phyloP scores from a whole-genome alignment of 2,797 vertebrate genomes.

The Urophycis tenuis region DNA sequence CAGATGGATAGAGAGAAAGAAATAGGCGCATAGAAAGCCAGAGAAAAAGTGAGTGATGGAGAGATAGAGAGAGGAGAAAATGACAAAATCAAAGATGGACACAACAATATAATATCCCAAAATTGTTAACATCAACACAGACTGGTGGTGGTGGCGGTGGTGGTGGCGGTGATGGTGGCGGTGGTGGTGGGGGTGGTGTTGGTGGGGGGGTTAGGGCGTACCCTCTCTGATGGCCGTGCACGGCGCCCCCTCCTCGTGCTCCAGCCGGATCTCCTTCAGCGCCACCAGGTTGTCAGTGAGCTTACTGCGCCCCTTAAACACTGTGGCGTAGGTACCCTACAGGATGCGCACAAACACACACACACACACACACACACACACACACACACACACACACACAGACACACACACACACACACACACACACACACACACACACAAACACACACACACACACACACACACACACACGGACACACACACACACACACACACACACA shows the following conservation, averaged over 20 bases:
- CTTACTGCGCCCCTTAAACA: slow-evolving; percentile 98
- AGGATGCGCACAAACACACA: not conserved
- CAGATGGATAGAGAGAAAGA: too few species aligned
- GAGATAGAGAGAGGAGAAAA: not conserved
- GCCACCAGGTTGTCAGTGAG: slow-evolving; percentile 96
- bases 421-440: not conserved
- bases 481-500: not conserved
- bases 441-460: not conserved
- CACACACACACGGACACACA: not conserved
- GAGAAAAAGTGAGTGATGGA: too few species aligned
- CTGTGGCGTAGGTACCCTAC: slow-evolving; percentile 95
- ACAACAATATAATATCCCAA: too few species aligned
- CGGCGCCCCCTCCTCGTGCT: slow-evolving; percentile 95
- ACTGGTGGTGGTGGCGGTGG: not conserved
- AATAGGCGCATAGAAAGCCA: too few species aligned
- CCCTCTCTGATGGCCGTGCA: slow-evolving; percentile 99
- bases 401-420: not conserved
- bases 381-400: slow-evolving; percentile 8
- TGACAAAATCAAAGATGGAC: not conserved
- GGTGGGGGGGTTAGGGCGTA: slow-evolving; percentile 36
- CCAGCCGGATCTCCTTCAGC: slow-evolving; percentile 94
- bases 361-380: slow-evolving; percentile 12
- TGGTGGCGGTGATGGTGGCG: too few species aligned
- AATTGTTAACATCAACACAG: not conserved
- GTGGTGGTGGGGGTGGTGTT: not conserved